A percentile compares a stretch with the other conserved stretches of the same genome.
Conservation (phyloP, 2,888 invertebrate species). For the Orthosia gracilis region DNA sequence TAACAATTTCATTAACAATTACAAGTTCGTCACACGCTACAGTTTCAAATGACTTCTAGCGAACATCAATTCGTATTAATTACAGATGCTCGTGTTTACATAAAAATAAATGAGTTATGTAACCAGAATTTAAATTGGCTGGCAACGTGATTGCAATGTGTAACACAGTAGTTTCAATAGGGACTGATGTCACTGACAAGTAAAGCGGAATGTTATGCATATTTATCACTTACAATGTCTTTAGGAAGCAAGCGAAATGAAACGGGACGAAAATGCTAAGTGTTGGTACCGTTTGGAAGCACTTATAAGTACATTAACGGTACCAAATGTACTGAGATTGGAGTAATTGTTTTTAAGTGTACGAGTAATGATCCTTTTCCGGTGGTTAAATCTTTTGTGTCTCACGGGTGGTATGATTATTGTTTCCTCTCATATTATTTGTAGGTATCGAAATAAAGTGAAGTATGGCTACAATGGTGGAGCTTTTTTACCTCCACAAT, state of each 20-base stretch:
- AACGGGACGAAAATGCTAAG: slow-evolving; percentile 41
- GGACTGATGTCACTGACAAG: slow-evolving; percentile 61
- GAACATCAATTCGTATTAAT: slow-evolving; percentile 50
- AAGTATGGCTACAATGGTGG: neutral
- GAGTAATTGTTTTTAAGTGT: slow-evolving; percentile 35
- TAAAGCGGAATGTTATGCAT: slow-evolving; percentile 47
- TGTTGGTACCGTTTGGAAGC: slow-evolving; percentile 39
- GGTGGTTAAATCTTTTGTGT: slow-evolving; percentile 19
- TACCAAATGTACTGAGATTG: slow-evolving; percentile 37
- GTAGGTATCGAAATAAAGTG: neutral
- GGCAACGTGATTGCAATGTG: slow-evolving; percentile 61
- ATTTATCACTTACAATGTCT: slow-evolving; percentile 42
- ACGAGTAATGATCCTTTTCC: slow-evolving; percentile 47
- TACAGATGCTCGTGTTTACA: slow-evolving; percentile 36
- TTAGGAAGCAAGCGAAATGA: slow-evolving; percentile 28
- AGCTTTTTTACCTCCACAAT: neutral
- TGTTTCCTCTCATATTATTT: neutral
- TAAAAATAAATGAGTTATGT: slow-evolving; percentile 62
- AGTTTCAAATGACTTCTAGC: neutral
- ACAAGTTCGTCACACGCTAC: no score
- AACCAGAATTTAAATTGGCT: slow-evolving; percentile 59
- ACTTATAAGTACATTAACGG: slow-evolving; percentile 52
- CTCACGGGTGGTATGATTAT: neutral
- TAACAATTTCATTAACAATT: no score
- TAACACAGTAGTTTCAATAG: slow-evolving; percentile 47